phyloP scores from a whole-genome alignment of 2,797 vertebrate genomes.

The Enteromius treurensis region DNA sequence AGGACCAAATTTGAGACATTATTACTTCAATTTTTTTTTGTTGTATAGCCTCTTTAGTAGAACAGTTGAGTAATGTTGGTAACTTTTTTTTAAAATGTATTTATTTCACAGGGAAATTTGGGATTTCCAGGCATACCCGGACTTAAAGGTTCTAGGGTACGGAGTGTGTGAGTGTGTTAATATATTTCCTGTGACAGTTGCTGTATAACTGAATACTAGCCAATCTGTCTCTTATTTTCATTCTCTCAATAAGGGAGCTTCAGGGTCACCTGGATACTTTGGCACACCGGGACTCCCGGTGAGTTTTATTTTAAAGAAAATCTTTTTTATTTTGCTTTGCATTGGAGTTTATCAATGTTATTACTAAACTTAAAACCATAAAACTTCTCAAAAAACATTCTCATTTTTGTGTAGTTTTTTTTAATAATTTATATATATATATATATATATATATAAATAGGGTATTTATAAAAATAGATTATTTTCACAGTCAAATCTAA shows the following conservation, averaged over 20 bases:
- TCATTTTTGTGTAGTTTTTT: neutral
- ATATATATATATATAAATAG: too few relatives aligned
- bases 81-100: neutral
- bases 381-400: neutral
- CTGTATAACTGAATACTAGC: neutral
- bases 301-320: neutral
- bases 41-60: neutral
- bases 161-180: neutral
- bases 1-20: neutral
- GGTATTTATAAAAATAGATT: too few relatives aligned
- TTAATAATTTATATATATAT: too few relatives aligned
- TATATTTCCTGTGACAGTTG: neutral
- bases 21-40: neutral
- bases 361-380: neutral
- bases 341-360: neutral
- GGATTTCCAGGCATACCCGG: conserved; percentile 6
- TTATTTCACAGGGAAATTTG: conserved; percentile 13
- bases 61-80: neutral
- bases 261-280: conserved; percentile 11
- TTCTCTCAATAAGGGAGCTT: conserved; percentile 22
- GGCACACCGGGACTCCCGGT: conserved; percentile 35
- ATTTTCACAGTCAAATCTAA: too few relatives aligned
- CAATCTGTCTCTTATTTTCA: neutral
- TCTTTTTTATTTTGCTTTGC: neutral
- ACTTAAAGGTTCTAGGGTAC: conserved; percentile 40